phyloP scores from a whole-genome alignment of 1,140 invertebrate species.

The Brachionus rubens region DNA sequence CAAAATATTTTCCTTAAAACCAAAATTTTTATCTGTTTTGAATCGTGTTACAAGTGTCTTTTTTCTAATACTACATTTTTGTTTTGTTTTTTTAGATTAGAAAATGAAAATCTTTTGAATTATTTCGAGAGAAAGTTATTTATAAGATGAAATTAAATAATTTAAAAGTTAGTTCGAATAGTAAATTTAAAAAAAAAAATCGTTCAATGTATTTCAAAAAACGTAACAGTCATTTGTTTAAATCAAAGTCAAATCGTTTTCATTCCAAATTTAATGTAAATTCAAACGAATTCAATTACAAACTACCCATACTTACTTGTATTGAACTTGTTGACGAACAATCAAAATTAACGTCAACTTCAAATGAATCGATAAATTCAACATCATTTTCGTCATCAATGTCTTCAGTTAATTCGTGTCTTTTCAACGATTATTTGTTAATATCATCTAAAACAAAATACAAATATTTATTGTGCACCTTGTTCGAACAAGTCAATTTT shows the following conservation, averaged over 20 bases:
- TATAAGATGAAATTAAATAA: not conserved
- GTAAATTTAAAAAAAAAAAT: not conserved
- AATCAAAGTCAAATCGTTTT: not conserved
- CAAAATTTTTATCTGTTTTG: no score
- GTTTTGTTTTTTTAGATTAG: no score
- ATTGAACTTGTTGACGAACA: not conserved
- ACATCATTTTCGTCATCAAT: not conserved
- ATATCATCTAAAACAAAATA: conserved; percentile 32
- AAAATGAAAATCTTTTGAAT: no score
- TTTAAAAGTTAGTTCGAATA: not conserved
- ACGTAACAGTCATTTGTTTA: conserved; percentile 25
- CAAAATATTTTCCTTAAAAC: no score
- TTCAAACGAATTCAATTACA: not conserved
- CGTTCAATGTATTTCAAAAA: conserved; percentile 25
- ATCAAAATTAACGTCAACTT: not conserved
- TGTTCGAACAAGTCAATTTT: not conserved
- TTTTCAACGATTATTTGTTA: conserved; percentile 38
- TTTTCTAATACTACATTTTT: no score
- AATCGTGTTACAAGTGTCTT: no score
- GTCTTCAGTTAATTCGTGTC: not conserved
- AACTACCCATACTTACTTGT: conserved; percentile 6
- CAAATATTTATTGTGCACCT: conserved; percentile 21
- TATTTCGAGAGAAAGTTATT: no score
- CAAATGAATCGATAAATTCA: not conserved
- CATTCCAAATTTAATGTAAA: not conserved